A percentile compares a stretch with the other conserved stretches of the same genome.
phyloP scores from a whole-genome alignment of 1,140 invertebrate species.

The Pseudomyrmex flavicornis region DNA sequence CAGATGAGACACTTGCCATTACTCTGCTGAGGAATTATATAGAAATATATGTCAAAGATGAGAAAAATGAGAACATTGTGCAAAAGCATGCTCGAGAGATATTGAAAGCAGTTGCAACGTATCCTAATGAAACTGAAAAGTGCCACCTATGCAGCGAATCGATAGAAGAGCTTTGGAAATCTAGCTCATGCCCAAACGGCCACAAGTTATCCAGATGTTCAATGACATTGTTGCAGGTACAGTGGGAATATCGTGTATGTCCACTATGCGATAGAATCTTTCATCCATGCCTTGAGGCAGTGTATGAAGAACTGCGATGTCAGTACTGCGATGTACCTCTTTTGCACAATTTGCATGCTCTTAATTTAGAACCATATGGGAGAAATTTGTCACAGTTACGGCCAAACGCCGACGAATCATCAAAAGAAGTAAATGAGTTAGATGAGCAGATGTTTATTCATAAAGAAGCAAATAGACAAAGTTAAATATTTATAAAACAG shows the following conservation, averaged over 20 bases:
- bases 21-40: conserved; percentile 78
- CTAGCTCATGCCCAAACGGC: conserved; percentile 74
- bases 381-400: conserved; percentile 77
- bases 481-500: too few relatives aligned
- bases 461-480: too few relatives aligned
- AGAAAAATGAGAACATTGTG: conserved; percentile 61
- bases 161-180: conserved; percentile 76
- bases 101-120: conserved; percentile 46
- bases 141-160: conserved; percentile 77
- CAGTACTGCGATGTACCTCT: conserved; percentile 80
- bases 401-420: neutral
- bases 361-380: conserved; percentile 54
- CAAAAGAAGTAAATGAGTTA: conserved; percentile 25
- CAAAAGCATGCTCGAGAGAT: conserved; percentile 53
- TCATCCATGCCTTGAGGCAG: conserved; percentile 78
- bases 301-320: conserved; percentile 76
- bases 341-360: conserved; percentile 72
- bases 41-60: conserved; percentile 77
- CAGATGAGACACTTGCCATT: conserved; percentile 71
- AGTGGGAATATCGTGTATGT: conserved; percentile 76
- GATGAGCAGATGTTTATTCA: neutral
- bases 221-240: conserved; percentile 80
- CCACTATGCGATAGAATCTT: conserved; percentile 79
- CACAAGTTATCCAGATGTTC: conserved; percentile 82
- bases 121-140: conserved; percentile 63